Evolutionary conservation across 2,113 vertebrate genomes (phyloP), one percentile per base, ranked within the genome.

Genomic region (Peucedramus taeniatus): DNA sequence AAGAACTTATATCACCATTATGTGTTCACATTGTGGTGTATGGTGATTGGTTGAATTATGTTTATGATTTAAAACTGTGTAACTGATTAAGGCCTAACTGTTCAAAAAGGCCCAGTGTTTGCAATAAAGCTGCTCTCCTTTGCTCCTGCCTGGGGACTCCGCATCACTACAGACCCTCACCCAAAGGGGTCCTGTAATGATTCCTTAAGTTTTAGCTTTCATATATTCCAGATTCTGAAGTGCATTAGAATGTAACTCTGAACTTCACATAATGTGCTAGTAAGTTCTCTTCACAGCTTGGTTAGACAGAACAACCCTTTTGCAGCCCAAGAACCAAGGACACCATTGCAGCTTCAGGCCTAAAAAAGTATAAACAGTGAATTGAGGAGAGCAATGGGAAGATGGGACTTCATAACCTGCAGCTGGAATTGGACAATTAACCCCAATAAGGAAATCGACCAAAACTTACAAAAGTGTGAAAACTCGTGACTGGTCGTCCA

Each of bases 11-110:
- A 28, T 11, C 24, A 44, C 24, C 24, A 18, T 14, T 64, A 10
- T 0, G 0, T 18, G 24, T 22, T 42, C 60, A 44, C 19, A 16
- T 14, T 0, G 0, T 42, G 37, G 5, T 23, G 7, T 35, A 11
- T 23, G 19, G 15, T 44, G 6, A 24, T 23, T 53, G 49, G 15
- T 28, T 64, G 39, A 44, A 23, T 44, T 18, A 18, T 53, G 31
- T 22, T 79, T 44, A 30, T 22, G 24, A 30, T 65, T 79, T 64
- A 30, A n/a, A 35, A 17, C 31, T 15, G 2, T 53, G 60, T 30
- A 17, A 53, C 24, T 44, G 37, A 63, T 51, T 8, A 53, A 53
- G 23, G 14, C 19, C 37, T 78, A 10, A n/a, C 4, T n/a, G 14
- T 37, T n/a, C 8, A 0, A 22, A 53, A 44, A 35, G 31, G 19